A percentile compares a stretch with the other conserved stretches of the same genome.
phyloP scores from a whole-genome alignment of 2,113 vertebrate species.

The Psittacus erithacus region DNA sequence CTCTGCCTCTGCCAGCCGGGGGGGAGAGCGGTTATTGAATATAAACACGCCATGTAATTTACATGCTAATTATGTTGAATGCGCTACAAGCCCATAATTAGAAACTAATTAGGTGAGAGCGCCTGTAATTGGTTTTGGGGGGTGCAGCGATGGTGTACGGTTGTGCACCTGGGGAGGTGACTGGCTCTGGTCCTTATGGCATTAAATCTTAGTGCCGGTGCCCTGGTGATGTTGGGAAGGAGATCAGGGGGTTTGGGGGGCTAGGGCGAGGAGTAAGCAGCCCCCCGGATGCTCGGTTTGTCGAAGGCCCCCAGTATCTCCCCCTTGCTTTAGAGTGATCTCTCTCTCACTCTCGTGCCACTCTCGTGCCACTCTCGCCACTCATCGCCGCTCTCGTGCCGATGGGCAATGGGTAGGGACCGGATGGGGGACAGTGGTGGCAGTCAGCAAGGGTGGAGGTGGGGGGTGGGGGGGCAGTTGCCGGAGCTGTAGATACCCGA shows the following conservation, averaged over 20 bases:
- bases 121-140: conserved; percentile 76
- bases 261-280: not conserved
- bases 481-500: not conserved
- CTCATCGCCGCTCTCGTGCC: rapidly evolving
- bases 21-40: conserved; percentile 75
- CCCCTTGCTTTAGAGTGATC: not conserved
- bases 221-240: not conserved
- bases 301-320: not conserved
- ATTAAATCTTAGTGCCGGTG: not conserved
- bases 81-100: conserved; percentile 80
- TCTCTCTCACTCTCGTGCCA: too few relatives aligned
- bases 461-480: not conserved
- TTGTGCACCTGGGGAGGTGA: conserved; percentile 73
- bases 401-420: not conserved
- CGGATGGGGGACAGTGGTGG: rapidly evolving
- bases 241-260: not conserved
- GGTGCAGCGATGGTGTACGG: conserved; percentile 54
- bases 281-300: not conserved
- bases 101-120: conserved; percentile 83
- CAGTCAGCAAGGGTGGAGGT: not conserved
- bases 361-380: too few relatives aligned
- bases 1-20: not conserved
- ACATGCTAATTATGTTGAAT: conserved; percentile 85
- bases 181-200: not conserved
- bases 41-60: conserved; percentile 82